A percentile compares a stretch with the other conserved stretches of the same genome.
These are phyloP conservation scores for Amiota minor DNA, from an alignment of 2,888 invertebrate species.

Conservation along the genomic window DNA sequence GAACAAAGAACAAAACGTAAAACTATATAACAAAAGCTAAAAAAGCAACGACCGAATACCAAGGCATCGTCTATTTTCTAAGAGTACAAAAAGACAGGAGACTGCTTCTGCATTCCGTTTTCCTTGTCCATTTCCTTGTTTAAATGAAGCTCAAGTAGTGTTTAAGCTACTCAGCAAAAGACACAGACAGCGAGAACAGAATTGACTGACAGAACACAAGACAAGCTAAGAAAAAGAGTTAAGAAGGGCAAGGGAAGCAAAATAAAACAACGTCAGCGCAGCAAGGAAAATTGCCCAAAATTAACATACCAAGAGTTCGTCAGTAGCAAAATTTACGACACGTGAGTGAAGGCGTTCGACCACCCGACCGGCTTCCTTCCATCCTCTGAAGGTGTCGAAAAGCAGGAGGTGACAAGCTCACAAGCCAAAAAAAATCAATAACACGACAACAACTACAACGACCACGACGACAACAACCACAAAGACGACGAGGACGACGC, in stretches of 20 bases:
- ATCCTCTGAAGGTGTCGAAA: neutral
- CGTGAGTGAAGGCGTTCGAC: neutral
- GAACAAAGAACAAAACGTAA: neutral
- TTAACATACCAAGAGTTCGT: constrained; percentile 28
- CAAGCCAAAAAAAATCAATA: neutral
- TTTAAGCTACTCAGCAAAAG: constrained; percentile 13
- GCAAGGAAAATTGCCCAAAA: constrained; percentile 40
- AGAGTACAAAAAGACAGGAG: neutral
- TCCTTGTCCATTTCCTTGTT: neutral
- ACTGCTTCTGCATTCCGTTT: neutral
- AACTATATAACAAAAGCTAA: constrained; percentile 1
- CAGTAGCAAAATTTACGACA: no score
- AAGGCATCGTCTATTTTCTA: neutral
- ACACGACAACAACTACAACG: constrained; percentile 32
- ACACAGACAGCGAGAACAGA: neutral
- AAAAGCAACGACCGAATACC: neutral
- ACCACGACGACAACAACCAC: neutral
- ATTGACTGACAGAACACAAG: constrained; percentile 19
- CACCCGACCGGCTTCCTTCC: neutral
- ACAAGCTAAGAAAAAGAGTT: neutral
- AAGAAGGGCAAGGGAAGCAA: neutral
- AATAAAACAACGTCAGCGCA: neutral
- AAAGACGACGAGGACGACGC: constrained; percentile 39
- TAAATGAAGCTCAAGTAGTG: constrained; percentile 28
- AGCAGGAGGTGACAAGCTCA: neutral